A percentile compares a stretch with the other conserved stretches of the same genome.
Conservation (phyloP, 2,113 vertebrate genomes). For the Halichoeres trimaculatus region DNA sequence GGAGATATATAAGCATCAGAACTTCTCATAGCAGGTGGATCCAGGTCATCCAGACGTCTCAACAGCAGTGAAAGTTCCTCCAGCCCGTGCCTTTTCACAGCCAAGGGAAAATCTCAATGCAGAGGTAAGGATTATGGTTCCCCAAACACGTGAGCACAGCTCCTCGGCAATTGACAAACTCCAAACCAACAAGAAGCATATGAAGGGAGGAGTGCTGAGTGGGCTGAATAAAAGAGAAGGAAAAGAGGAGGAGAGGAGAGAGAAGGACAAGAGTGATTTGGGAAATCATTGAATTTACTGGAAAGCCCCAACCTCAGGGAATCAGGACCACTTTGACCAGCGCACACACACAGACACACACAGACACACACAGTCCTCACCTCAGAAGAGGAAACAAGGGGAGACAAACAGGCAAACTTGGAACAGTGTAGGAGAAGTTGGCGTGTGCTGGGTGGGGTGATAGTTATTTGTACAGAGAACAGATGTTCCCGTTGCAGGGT, state of each 20-base stretch:
- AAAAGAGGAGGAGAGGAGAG: conserved; percentile 17
- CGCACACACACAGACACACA: conserved; percentile 8
- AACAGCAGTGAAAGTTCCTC: not conserved
- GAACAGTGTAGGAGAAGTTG: not conserved
- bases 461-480: conserved; percentile 26
- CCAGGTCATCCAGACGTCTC: not conserved
- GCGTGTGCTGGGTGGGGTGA: not conserved
- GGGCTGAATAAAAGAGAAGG: conserved; percentile 35
- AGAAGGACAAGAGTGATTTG: conserved; percentile 17
- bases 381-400: conserved; percentile 25
- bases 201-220: conserved; percentile 43
- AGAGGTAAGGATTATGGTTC: not conserved
- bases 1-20: not conserved
- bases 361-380: conserved; percentile 1
- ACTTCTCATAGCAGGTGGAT: not conserved
- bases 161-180: conserved; percentile 13
- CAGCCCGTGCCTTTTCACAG: not conserved
- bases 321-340: not conserved
- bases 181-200: conserved; percentile 57
- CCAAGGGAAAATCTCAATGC: not conserved
- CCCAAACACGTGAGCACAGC: not conserved
- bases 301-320: conserved; percentile 32
- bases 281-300: conserved; percentile 25
- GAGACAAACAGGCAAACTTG: conserved; percentile 9
- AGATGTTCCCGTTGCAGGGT: conserved; percentile 41